phyloP scores from a whole-genome alignment of 2,797 vertebrate genomes.

The Acanthornis magna region DNA sequence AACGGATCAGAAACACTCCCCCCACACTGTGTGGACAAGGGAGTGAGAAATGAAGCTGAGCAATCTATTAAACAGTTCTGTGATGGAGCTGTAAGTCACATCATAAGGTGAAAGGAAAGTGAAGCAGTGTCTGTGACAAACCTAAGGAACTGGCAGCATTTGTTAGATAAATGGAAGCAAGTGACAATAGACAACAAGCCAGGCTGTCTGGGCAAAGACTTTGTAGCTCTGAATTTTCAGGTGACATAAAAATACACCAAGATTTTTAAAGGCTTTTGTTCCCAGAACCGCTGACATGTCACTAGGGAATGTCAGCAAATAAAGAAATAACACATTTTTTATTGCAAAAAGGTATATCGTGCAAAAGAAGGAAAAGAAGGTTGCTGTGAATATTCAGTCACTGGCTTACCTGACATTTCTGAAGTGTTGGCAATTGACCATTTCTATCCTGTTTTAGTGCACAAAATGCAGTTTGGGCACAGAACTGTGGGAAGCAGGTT shows the following conservation, averaged over 20 bases:
- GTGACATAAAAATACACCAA: neutral
- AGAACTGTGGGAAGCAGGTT: neutral
- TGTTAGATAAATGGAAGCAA: slow-evolving; percentile 34
- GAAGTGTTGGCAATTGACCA: neutral
- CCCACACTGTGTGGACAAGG: neutral
- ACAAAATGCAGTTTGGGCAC: neutral
- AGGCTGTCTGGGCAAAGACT: neutral
- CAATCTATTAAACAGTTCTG: neutral
- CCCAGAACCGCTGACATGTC: neutral
- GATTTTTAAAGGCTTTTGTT: neutral
- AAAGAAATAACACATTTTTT: neutral
- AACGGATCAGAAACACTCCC: slow-evolving; percentile 26
- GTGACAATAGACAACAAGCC: slow-evolving; percentile 24
- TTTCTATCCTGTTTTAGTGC: neutral
- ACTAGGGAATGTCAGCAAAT: neutral
- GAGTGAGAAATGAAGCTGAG: slow-evolving; percentile 32
- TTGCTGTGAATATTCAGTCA: neutral
- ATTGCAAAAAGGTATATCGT: neutral
- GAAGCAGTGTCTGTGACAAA: slow-evolving; percentile 22
- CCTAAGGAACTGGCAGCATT: slow-evolving; percentile 8
- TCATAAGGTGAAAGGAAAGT: slow-evolving; percentile 13
- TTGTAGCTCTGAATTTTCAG: neutral
- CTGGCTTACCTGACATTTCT: neutral
- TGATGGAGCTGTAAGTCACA: slow-evolving; percentile 16
- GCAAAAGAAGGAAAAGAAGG: neutral